Evolutionary conservation across 2,113 vertebrate genomes (phyloP).

Genomic region (Oophaga pumilio): DNA sequence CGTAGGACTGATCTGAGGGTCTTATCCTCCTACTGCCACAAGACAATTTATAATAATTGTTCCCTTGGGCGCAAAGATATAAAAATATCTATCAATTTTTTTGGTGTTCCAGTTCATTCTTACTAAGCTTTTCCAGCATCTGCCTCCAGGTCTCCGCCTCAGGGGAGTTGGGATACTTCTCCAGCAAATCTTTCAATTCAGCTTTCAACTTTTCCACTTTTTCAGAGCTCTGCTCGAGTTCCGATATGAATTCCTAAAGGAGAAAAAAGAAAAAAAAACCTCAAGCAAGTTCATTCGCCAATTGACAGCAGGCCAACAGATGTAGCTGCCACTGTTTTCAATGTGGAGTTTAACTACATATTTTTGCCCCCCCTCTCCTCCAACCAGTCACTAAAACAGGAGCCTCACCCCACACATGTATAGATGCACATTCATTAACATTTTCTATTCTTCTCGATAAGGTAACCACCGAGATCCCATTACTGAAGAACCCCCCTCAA

Average conservation of each 20-base stretch:
- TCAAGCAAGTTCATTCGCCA: not conserved
- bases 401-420: too few relatives aligned
- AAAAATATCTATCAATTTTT: not conserved
- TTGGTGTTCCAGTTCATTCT: slow-evolving; percentile 58
- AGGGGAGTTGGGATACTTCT: slow-evolving; percentile 86
- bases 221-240: slow-evolving; percentile 85
- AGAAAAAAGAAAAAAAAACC: slow-evolving; percentile 23
- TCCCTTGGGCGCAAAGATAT: not conserved
- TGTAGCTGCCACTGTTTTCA: not conserved
- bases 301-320: not conserved
- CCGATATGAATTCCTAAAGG: slow-evolving; percentile 83
- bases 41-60: not conserved
- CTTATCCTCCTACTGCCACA: not conserved
- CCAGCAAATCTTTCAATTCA: slow-evolving; percentile 80
- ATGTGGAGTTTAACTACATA: not conserved
- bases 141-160: slow-evolving; percentile 89
- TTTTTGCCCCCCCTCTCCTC: not conserved
- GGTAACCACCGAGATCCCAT: not conserved
- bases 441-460: not conserved
- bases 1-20: not conserved
- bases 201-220: slow-evolving; percentile 89
- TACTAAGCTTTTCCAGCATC: slow-evolving; percentile 91
- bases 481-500: not conserved
- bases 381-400: not conserved
- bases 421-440: too few relatives aligned